Percentiles rank a stretch among this genome's conserved stretches.
Evolutionary conservation across 2,113 vertebrate species (phyloP).

Genomic region (Pandion haliaetus): DNA sequence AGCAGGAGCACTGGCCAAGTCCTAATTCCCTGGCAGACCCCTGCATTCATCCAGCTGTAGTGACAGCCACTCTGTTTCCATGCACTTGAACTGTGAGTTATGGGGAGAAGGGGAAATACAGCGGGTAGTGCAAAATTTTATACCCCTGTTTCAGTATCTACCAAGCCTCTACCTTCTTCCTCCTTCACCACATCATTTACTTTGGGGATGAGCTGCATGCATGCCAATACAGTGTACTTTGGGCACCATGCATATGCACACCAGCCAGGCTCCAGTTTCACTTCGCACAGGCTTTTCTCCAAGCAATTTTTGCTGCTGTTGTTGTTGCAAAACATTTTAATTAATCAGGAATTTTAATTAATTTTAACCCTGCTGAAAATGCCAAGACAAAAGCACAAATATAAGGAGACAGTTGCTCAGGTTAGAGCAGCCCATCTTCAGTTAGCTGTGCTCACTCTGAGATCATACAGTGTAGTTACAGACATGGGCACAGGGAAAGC

Average conservation of each 20-base stretch:
- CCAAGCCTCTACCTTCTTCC: neutral
- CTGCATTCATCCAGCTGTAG: neutral
- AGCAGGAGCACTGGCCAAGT: neutral
- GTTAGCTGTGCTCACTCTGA: neutral
- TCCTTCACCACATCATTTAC: neutral
- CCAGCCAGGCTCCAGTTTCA: neutral
- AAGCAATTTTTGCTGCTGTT: neutral
- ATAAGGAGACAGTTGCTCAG: neutral
- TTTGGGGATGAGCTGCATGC: neutral
- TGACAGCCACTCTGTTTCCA: neutral
- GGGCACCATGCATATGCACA: neutral
- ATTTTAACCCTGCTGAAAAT: slow-evolving; percentile 29
- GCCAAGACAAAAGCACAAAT: neutral
- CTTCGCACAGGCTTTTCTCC: neutral
- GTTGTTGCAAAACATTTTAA: slow-evolving; percentile 26
- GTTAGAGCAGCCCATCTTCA: neutral
- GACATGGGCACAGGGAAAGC: neutral
- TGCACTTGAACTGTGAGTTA: neutral
- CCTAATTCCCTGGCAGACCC: neutral
- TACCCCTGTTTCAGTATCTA: neutral
- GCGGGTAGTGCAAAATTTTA: neutral
- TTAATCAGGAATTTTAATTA: slow-evolving; percentile 47
- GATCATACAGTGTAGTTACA: neutral
- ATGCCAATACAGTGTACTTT: neutral
- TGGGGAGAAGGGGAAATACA: neutral